phyloP scores from a whole-genome alignment of 2,888 invertebrate species.

The Atrina japonica region DNA sequence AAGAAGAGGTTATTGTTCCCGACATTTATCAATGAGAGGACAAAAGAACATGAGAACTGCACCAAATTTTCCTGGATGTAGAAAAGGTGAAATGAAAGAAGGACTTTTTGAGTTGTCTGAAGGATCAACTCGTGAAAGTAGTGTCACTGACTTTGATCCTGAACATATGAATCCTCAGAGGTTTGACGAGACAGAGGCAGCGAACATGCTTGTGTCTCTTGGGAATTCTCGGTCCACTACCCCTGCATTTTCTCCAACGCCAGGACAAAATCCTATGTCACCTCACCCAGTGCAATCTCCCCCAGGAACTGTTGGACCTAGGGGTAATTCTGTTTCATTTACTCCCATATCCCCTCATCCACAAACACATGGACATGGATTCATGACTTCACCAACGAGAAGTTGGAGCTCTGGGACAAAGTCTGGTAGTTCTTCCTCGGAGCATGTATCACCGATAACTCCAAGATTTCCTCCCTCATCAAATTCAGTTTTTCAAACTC shows the following conservation, averaged over 20 bases:
- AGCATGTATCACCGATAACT: slow-evolving; percentile 75
- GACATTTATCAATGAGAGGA: slow-evolving; percentile 95
- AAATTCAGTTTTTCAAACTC: slow-evolving; percentile 64
- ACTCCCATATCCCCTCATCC: slow-evolving; percentile 87
- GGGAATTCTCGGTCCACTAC: slow-evolving; percentile 96
- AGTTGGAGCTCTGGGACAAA: slow-evolving; percentile 74
- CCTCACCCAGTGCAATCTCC: slow-evolving; percentile 70
- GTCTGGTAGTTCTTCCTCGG: slow-evolving; percentile 74
- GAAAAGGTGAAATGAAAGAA: slow-evolving; percentile 78
- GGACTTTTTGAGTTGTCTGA: slow-evolving; percentile 89
- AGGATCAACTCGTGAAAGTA: slow-evolving; percentile 84
- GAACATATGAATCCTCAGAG: slow-evolving; percentile 78
- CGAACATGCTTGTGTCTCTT: slow-evolving; percentile 96
- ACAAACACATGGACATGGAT: slow-evolving; percentile 67
- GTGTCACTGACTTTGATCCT: slow-evolving; percentile 89
- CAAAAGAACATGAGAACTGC: slow-evolving; percentile 78
- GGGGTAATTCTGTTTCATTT: slow-evolving; percentile 87
- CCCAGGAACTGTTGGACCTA: slow-evolving; percentile 84
- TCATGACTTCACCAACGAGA: slow-evolving; percentile 71
- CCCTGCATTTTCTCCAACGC: slow-evolving; percentile 86
- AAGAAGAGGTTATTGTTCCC: slow-evolving; percentile 96
- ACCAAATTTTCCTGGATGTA: slow-evolving; percentile 71
- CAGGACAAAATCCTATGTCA: slow-evolving; percentile 70
- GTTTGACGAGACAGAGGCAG: slow-evolving; percentile 97
- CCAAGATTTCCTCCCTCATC: slow-evolving; percentile 64